Percentiles rank a stretch among this genome's conserved stretches.
These are phyloP conservation scores for Hirtodrosophila alboralis DNA, from an alignment of 2,888 invertebrate genomes.

Conservation along the genomic window DNA sequence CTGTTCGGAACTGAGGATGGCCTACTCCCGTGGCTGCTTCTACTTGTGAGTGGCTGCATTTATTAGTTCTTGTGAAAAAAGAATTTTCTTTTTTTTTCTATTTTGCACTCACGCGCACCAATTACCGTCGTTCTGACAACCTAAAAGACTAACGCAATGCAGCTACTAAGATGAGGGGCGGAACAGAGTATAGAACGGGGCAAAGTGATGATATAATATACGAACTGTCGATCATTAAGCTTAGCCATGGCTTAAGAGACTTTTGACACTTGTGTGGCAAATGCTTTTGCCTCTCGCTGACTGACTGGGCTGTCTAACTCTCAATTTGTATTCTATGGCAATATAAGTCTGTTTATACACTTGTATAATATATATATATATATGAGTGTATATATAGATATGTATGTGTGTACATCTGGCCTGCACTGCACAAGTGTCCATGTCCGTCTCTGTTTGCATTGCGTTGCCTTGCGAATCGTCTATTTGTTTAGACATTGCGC, in stretches of 20 bases:
- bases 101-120: constrained; percentile 45
- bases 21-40: constrained; percentile 6
- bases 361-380: constrained; percentile 1
- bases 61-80: constrained; percentile 51
- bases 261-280: constrained; percentile 56
- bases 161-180: not conserved
- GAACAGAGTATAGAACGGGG: not conserved
- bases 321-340: constrained; percentile 51
- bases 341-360: constrained; percentile 7
- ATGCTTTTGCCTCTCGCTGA: constrained; percentile 12
- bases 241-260: constrained; percentile 42
- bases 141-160: not conserved
- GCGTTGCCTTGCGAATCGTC: constrained; percentile 66
- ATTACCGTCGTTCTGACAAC: constrained; percentile 31
- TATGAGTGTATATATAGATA: constrained; percentile 7
- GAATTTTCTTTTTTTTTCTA: too few relatives aligned
- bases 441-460: constrained; percentile 70
- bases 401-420: constrained; percentile 10
- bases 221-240: constrained; percentile 40
- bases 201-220: constrained; percentile 20
- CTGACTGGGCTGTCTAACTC: constrained; percentile 15
- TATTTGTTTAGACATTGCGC: constrained; percentile 76
- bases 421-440: constrained; percentile 69
- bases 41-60: constrained; percentile 39
- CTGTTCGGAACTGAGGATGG: not conserved